Base-by-base conservation (phyloP, 2,113 vertebrate species). In the Tonatia bakeri region DNA sequence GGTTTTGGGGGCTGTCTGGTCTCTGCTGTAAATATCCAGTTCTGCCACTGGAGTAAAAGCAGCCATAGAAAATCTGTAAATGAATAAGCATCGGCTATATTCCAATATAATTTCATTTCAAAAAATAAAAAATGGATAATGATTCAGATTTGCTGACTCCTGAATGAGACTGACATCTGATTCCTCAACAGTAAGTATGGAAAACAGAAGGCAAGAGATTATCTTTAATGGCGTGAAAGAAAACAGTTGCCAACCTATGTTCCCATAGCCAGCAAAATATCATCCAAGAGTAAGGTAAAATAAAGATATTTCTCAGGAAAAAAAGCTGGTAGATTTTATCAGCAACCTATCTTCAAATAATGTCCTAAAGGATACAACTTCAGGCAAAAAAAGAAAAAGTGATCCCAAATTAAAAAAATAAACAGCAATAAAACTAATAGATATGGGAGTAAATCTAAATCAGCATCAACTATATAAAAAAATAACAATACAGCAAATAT, bases 101-200 rank as follows among this genome's bases (percentile, higher is more conserved):
- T 82, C 52, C 69, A 91, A 75, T 91, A 94, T 75, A 87, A 84
- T 67, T 94, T 67, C 75, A 89, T 79, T 95, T 94, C 33, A 20
- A n/a, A n/a, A n/a, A 67, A 28, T 26, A 45, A 54, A 28, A 94
- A 95, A 26, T 59, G 85, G 11, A 33, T 86, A 22, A 43, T 75
- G 26, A 82, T 91, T 50, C 65, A 77, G 40, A 82, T 89, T 96
- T 91, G 33, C 38, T 96, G 50, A 81, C 15, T 24, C 50, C 11
- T 88, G n/a, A 80, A 64, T 88, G 56, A 90, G 26, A 94, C 33
- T 89, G 52, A 81, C 52, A 84, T 75, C 54, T 93, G 75, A 93
- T 54, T 96, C 50, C 11, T 96, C n/a, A 77, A 19, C 33, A 91
- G 40, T 24, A 91, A 79, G 85, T 89, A 86, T 59, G 38, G n/a